A percentile compares a stretch with the other conserved stretches of the same genome.
Evolutionary conservation across 2,888 invertebrate species (phyloP).

Genomic region (Drosophila conformis): DNA sequence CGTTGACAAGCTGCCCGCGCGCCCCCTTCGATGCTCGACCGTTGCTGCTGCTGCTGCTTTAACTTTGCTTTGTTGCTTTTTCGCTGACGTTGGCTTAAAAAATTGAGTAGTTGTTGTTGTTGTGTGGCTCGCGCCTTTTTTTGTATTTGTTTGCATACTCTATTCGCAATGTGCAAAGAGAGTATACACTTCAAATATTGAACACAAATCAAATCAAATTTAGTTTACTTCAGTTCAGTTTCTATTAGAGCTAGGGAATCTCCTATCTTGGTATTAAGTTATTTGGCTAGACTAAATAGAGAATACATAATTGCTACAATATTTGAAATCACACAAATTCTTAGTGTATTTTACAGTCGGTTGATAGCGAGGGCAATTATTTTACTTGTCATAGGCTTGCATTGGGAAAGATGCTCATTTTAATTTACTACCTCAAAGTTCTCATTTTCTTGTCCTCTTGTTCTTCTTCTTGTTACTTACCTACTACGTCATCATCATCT

Average conservation of each 20-base stretch:
- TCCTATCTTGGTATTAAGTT: not conserved
- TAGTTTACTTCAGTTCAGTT: not conserved
- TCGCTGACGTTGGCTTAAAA: constrained; percentile 66
- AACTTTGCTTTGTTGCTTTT: constrained; percentile 60
- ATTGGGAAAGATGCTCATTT: constrained; percentile 9
- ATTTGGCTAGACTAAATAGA: not conserved
- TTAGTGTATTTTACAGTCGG: constrained; percentile 7
- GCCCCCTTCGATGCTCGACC: constrained; percentile 13
- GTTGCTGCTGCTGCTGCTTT: constrained; percentile 27
- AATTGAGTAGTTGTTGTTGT: constrained; percentile 40
- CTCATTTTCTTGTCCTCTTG: constrained; percentile 2
- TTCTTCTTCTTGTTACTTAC: constrained; percentile 53
- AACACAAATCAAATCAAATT: not conserved
- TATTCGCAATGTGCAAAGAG: not conserved
- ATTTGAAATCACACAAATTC: not conserved
- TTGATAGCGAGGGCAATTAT: constrained; percentile 24
- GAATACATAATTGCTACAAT: not conserved
- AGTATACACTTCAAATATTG: constrained; percentile 2
- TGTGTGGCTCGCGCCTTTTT: constrained; percentile 60
- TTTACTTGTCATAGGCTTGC: constrained; percentile 15
- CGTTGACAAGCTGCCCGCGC: constrained; percentile 28
- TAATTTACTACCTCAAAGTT: constrained; percentile 30
- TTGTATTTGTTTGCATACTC: constrained; percentile 22
- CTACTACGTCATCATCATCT: constrained; percentile 72
- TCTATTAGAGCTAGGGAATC: not conserved